Base-by-base conservation (phyloP, 2,888 invertebrate genomes). In the Sarcophaga variegata region DNA sequence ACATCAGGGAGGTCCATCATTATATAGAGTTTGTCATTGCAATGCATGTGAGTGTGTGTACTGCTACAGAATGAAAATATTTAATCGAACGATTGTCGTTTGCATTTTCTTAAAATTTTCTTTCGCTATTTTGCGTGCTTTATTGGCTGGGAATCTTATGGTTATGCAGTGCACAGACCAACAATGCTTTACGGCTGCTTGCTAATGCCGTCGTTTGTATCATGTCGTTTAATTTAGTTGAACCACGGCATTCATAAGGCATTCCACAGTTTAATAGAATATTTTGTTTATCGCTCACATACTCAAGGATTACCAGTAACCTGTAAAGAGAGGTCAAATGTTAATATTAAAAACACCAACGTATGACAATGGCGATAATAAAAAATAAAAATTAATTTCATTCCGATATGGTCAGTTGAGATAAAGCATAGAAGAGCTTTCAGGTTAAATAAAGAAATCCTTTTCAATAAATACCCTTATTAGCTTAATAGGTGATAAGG, bases 121-220 rank as follows among this genome's bases (percentile, higher is more conserved):
- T 14, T 20, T 12, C 10, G 6, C 25, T 76, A 6, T 14, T 54
- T 54, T 22, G 8, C 22, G 10, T 49, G 63, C 69, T 79, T 72
- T 63, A 60, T 59, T 66, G 54, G 72, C 70, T 71, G 25, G 86
- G 83, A 87, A 87, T 88, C 10, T 89, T 88, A 87, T 88, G 85
- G 8, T 84, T 88, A 67, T 86, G 17, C 54, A 54, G 14, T 54
- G 54, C 17, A 37, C 17, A 54, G 12, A 1, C 17, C 1, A 54
- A 87, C 86, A 88, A 81, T 37, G 85, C 81, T 88, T 85, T 85
- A 87, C 87, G 49, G 82, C 80, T 83, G 77, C 84, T 85, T 37
- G 37, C 8, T 37, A 37, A 37, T 37, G 37, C 37, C 37, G 85
- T 88, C 83, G 75, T 60, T 72, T 80, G 81, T 37, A 37, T 5